phyloP scores from a whole-genome alignment of 2,888 invertebrate genomes.

The Achlya flavicornis region DNA sequence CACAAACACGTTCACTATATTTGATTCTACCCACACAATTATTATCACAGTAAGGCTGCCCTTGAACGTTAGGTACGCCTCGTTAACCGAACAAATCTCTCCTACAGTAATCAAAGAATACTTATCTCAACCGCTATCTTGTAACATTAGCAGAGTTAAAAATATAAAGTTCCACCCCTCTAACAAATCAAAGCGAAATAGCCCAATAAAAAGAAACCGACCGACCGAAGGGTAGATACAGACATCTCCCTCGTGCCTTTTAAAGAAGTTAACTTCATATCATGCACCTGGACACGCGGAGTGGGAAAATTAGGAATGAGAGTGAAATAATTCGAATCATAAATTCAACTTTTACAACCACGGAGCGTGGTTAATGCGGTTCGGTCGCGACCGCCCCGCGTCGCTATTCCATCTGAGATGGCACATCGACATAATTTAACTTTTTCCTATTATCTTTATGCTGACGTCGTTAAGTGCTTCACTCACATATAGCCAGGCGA shows the following conservation, averaged over 20 bases:
- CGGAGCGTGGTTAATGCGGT: constrained; percentile 52
- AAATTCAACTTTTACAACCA: constrained; percentile 81
- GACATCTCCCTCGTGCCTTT: constrained; percentile 59
- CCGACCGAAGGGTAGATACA: constrained; percentile 53
- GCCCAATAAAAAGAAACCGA: constrained; percentile 63
- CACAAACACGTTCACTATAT: neutral
- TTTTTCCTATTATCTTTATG: constrained; percentile 83
- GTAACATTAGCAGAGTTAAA: neutral
- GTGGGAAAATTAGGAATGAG: constrained; percentile 69
- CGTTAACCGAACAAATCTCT: constrained; percentile 6
- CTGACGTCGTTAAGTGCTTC: constrained; percentile 74
- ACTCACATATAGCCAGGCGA: constrained; percentile 68
- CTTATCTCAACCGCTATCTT: constrained; percentile 8
- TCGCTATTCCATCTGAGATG: constrained; percentile 50
- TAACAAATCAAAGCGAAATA: constrained; percentile 65
- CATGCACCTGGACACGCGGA: constrained; percentile 73
- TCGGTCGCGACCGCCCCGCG: constrained; percentile 23
- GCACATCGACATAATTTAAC: constrained; percentile 82
- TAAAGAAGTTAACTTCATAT: constrained; percentile 69
- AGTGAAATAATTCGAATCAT: constrained; percentile 78
- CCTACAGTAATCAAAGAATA: constrained; percentile 11
- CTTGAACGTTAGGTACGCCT: neutral
- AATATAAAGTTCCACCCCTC: constrained; percentile 43
- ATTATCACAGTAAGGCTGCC: neutral
- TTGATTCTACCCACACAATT: neutral